Evolutionary conservation across 2,888 invertebrate species (phyloP).

Genomic region (Perizoma flavofasciatum): DNA sequence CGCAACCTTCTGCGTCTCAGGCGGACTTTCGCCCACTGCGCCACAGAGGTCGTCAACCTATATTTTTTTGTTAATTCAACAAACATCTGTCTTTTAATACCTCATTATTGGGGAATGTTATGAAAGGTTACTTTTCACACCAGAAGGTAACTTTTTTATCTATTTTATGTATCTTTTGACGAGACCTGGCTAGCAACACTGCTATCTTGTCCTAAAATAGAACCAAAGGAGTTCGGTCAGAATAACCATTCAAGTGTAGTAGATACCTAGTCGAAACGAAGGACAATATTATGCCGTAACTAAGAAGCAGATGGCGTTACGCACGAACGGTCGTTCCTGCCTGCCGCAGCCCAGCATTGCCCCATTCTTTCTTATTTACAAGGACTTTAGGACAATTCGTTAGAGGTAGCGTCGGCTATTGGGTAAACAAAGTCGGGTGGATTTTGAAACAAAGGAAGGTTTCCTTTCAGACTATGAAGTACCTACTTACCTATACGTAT

Average conservation of each 20-base stretch:
- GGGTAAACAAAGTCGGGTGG: constrained; percentile 20
- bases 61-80: no score
- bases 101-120: no score
- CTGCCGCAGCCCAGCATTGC: constrained; percentile 49
- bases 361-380: constrained; percentile 55
- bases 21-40: no score
- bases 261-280: constrained; percentile 28
- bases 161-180: no score
- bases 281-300: constrained; percentile 39
- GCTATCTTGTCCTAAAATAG: not conserved
- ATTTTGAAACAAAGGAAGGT: constrained; percentile 19
- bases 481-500: no score
- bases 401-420: constrained; percentile 19
- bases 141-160: no score
- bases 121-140: no score
- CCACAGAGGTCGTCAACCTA: no score
- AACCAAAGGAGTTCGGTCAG: constrained; percentile 4
- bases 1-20: no score
- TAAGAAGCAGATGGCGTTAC: constrained; percentile 52
- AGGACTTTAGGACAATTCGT: constrained; percentile 43
- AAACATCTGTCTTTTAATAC: no score
- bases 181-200: no score
- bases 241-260: constrained; percentile 23
- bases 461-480: constrained; percentile 1
- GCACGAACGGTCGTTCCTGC: constrained; percentile 48